A percentile compares a stretch with the other conserved stretches of the same genome.
Conservation (phyloP, 2,797 vertebrate species). For the Tarsius wallacei region DNA sequence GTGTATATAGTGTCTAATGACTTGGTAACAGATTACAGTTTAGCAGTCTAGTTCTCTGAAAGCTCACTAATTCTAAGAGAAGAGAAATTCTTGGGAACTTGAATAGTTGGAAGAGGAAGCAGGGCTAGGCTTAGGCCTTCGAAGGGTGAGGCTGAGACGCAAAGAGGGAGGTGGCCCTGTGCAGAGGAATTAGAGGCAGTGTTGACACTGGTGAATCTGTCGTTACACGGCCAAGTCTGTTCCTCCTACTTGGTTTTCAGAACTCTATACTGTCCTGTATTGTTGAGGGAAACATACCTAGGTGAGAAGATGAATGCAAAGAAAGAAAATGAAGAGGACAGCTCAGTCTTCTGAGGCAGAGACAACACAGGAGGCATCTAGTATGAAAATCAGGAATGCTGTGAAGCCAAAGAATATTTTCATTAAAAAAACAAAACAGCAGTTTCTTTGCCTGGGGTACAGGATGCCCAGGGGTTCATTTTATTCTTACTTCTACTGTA, state of each 20-base stretch:
- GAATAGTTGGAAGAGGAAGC: slow-evolving; percentile 32
- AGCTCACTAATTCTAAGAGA: not conserved
- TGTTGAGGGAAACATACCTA: too few species aligned
- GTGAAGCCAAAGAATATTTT: not conserved
- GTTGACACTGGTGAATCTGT: too few species aligned
- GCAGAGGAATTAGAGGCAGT: not conserved
- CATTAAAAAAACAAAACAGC: not conserved
- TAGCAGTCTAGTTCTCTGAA: not conserved
- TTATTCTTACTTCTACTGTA: not conserved
- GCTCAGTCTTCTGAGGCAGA: too few species aligned
- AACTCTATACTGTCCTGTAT: too few species aligned
- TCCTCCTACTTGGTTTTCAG: too few species aligned
- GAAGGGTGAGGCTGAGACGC: not conserved
- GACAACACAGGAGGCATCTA: too few species aligned
- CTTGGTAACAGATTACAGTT: not conserved
- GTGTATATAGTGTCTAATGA: slow-evolving; percentile 26
- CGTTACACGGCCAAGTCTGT: too few species aligned
- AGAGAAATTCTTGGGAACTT: not conserved
- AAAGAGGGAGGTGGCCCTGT: not conserved
- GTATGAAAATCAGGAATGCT: too few species aligned
- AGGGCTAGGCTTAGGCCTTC: not conserved
- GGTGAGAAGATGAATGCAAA: too few species aligned
- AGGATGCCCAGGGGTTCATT: not conserved
- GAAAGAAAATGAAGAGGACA: too few species aligned
- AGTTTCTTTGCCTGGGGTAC: not conserved